These are phyloP conservation scores for Temnothorax curvispinosus DNA, from an alignment of 1,140 invertebrate species.

Conservation along the genomic window DNA sequence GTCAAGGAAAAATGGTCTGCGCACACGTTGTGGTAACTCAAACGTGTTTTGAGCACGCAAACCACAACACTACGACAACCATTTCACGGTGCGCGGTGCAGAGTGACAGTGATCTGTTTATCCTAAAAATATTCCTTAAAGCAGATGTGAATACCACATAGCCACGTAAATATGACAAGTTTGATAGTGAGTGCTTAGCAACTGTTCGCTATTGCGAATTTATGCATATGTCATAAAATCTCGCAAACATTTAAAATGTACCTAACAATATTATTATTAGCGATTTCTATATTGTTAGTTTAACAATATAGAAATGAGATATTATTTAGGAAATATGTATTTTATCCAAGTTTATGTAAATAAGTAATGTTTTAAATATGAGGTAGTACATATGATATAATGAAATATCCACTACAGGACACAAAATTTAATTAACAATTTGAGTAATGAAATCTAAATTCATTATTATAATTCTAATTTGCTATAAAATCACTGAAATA, in stretches of 20 bases:
- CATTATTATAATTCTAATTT: no score
- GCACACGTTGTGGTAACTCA: background rate
- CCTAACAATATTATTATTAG: background rate
- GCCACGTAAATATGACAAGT: slow-evolving; percentile 23
- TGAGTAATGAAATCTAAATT: background rate
- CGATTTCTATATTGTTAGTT: background rate
- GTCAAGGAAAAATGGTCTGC: background rate
- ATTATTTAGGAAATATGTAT: background rate
- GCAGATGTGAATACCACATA: background rate
- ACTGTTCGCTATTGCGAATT: background rate
- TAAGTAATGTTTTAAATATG: background rate
- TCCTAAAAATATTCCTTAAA: background rate
- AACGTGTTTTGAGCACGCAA: slow-evolving; percentile 32
- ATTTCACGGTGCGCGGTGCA: background rate
- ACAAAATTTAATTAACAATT: slow-evolving; percentile 26
- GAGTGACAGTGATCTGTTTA: background rate
- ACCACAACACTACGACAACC: slow-evolving; percentile 7
- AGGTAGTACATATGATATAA: background rate
- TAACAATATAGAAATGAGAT: background rate
- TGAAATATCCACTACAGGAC: background rate
- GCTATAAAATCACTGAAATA: background rate
- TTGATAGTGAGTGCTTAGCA: slow-evolving; percentile 25
- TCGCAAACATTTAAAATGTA: slow-evolving; percentile 46
- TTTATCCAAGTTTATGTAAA: slow-evolving; percentile 8
- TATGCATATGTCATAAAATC: slow-evolving; percentile 17